Percentiles rank a stretch among this genome's conserved stretches.
Evolutionary conservation across 2,797 vertebrate genomes (phyloP).

Genomic region (Eurystomus glaucurus): DNA sequence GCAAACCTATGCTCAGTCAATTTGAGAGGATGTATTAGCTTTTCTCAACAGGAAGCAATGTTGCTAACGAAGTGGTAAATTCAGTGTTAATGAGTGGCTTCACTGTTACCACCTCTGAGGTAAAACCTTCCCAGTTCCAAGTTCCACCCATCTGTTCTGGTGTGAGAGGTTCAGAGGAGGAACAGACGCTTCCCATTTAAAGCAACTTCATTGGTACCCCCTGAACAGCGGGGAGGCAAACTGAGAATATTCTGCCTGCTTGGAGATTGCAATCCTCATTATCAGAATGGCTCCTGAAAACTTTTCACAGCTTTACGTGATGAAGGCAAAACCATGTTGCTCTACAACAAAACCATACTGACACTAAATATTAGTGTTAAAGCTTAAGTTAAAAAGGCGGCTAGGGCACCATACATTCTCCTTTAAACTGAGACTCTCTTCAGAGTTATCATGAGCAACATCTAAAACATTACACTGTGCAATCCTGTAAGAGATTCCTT

Average conservation of each 20-base stretch:
- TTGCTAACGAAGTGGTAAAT: conserved; percentile 99
- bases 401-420: neutral
- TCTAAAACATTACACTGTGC: neutral
- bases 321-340: conserved; percentile 42
- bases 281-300: conserved; percentile 84
- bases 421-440: neutral
- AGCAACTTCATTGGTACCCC: conserved; percentile 87
- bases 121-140: conserved; percentile 95
- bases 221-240: conserved; percentile 92
- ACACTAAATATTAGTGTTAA: neutral
- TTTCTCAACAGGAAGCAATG: conserved; percentile 96
- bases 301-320: conserved; percentile 32
- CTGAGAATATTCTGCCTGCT: conserved; percentile 85
- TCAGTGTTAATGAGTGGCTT: conserved; percentile 99
- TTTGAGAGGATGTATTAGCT: conserved; percentile 90
- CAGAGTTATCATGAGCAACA: neutral
- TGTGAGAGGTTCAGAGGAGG: conserved; percentile 92
- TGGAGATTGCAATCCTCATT: conserved; percentile 88
- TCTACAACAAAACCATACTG: conserved; percentile 18
- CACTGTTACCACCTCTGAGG: conserved; percentile 98
- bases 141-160: conserved; percentile 97
- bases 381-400: neutral
- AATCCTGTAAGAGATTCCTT: neutral
- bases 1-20: conserved; percentile 87
- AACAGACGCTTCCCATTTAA: conserved; percentile 96